Percentiles rank a stretch among this genome's conserved stretches.
phyloP scores from a whole-genome alignment of 1,140 invertebrate genomes.

The Drosophila leontia region DNA sequence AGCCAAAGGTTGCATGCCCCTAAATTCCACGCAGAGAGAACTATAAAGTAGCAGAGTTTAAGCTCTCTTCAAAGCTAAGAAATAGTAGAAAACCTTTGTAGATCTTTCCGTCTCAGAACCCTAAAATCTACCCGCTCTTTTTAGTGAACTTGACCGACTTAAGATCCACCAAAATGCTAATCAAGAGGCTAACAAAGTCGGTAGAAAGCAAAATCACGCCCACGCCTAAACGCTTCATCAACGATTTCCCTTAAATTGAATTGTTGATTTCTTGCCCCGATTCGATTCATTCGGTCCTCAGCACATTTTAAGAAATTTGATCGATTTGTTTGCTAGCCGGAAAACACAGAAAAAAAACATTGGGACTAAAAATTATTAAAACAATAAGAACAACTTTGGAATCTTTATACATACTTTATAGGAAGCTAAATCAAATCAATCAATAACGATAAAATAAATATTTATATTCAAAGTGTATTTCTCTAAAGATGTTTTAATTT shows the following conservation, averaged over 20 bases:
- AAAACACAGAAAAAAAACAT: not conserved
- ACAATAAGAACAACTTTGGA: too few species aligned
- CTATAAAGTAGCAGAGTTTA: not conserved
- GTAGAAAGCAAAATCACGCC: conserved; percentile 28
- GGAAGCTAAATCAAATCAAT: not conserved
- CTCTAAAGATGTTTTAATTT: not conserved
- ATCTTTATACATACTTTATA: not conserved
- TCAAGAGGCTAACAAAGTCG: conserved; percentile 11
- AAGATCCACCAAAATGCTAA: conserved; percentile 30
- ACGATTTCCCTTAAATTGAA: conserved; percentile 30
- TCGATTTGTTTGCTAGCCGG: conserved; percentile 13
- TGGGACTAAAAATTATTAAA: not conserved
- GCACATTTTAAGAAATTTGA: conserved; percentile 12
- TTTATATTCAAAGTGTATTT: not conserved
- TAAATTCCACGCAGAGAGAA: not conserved
- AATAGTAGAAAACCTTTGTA: not conserved
- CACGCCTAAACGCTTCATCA: conserved; percentile 15
- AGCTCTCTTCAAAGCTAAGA: not conserved
- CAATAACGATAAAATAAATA: not conserved
- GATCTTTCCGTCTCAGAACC: not conserved
- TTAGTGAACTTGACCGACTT: conserved; percentile 48
- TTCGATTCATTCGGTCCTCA: not conserved
- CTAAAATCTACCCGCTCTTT: not conserved
- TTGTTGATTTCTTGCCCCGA: conserved; percentile 26
- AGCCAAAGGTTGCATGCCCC: conserved; percentile 7